Evolutionary conservation across 2,797 vertebrate species (phyloP).

Genomic region (Protonibea diacanthus): DNA sequence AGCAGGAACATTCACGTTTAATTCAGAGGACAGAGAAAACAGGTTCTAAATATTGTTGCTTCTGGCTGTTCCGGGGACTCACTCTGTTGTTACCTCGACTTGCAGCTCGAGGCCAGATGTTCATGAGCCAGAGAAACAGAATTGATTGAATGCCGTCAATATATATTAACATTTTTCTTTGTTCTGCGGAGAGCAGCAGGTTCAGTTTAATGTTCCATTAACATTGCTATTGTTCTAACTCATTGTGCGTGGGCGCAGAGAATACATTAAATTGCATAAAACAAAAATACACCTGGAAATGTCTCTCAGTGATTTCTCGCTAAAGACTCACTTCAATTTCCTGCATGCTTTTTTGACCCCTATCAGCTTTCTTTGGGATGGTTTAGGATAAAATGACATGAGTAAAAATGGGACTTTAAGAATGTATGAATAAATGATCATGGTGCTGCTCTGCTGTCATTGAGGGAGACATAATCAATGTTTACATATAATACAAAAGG

Average conservation of each 20-base stretch:
- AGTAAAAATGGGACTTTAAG: neutral
- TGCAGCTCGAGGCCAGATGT: slow-evolving; percentile 62
- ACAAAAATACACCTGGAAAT: slow-evolving; percentile 51
- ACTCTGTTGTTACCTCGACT: slow-evolving; percentile 22
- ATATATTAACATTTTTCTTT: slow-evolving; percentile 61
- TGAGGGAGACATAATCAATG: neutral
- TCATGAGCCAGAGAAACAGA: slow-evolving; percentile 41
- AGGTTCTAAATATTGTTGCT: slow-evolving; percentile 15
- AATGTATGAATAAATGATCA: neutral
- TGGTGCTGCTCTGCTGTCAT: neutral
- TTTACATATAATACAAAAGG: neutral
- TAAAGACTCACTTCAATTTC: slow-evolving; percentile 7
- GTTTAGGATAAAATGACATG: slow-evolving; percentile 16
- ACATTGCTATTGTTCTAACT: slow-evolving; percentile 42
- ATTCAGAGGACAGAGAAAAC: slow-evolving; percentile 14
- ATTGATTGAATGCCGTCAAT: slow-evolving; percentile 53
- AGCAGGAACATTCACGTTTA: neutral
- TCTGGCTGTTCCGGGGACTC: slow-evolving; percentile 10
- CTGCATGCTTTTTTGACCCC: neutral
- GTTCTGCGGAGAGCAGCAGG: slow-evolving; percentile 49
- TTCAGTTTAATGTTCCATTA: slow-evolving; percentile 70
- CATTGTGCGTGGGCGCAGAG: slow-evolving; percentile 41
- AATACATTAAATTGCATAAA: slow-evolving; percentile 38
- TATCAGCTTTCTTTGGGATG: neutral
- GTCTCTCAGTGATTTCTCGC: slow-evolving; percentile 32